Evolutionary conservation across 2,113 vertebrate genomes (phyloP).

Genomic region (Caranx ignobilis): DNA sequence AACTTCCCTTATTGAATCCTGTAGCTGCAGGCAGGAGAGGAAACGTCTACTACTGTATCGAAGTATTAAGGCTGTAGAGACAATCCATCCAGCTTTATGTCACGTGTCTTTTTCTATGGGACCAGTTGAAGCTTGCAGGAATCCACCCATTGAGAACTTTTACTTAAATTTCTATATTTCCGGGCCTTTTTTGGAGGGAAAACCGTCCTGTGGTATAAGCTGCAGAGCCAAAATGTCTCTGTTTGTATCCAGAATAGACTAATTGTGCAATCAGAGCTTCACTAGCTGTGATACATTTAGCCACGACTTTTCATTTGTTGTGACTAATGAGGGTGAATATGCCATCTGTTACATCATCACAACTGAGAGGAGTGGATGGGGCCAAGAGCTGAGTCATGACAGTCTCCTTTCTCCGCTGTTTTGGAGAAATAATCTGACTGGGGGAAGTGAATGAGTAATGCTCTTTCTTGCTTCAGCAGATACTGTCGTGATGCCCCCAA

Average conservation of each 20-base stretch:
- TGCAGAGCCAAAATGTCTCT: slow-evolving; percentile 31
- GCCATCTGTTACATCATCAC: slow-evolving; percentile 77
- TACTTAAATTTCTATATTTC: background rate
- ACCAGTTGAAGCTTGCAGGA: slow-evolving; percentile 3
- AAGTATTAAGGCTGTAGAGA: background rate
- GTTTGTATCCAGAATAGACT: slow-evolving; percentile 46
- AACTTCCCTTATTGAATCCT: slow-evolving; percentile 2
- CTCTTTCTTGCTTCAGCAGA: slow-evolving; percentile 40
- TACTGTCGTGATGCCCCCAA: slow-evolving; percentile 46
- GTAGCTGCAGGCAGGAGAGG: background rate
- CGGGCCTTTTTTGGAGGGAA: background rate
- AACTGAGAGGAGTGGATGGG: slow-evolving; percentile 58
- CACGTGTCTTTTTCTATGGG: slow-evolving; percentile 1
- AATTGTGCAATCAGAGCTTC: slow-evolving; percentile 48
- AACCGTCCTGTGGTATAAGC: slow-evolving; percentile 6
- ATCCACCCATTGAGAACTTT: slow-evolving; percentile 1
- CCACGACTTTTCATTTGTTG: slow-evolving; percentile 62
- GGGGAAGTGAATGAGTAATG: slow-evolving; percentile 45
- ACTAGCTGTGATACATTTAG: slow-evolving; percentile 55
- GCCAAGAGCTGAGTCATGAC: slow-evolving; percentile 80
- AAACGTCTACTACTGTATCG: background rate
- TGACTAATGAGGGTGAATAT: slow-evolving; percentile 74
- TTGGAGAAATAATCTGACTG: slow-evolving; percentile 56
- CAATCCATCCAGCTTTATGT: background rate
- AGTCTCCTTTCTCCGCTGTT: slow-evolving; percentile 50